Conservation (phyloP, 2,797 vertebrate genomes). For the Anas bernieri region DNA sequence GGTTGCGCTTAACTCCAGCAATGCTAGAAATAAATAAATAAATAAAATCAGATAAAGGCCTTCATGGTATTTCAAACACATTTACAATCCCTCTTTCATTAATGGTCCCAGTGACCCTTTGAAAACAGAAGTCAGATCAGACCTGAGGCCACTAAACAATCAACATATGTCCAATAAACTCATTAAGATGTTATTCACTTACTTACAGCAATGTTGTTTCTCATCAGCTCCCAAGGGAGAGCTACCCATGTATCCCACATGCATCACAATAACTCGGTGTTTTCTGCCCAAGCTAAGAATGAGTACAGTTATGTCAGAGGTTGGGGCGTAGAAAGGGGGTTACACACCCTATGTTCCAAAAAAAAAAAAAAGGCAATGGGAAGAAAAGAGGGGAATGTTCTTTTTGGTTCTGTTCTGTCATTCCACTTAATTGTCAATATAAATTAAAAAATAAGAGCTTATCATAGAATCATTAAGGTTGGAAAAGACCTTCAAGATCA, state of each 20-base stretch:
- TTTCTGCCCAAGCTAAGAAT: neutral
- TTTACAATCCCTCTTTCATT: neutral
- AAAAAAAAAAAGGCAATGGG: neutral
- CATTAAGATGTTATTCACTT: neutral
- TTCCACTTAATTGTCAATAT: neutral
- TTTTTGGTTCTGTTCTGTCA: neutral
- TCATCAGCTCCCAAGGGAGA: neutral
- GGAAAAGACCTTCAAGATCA: too few species aligned
- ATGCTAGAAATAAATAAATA: neutral
- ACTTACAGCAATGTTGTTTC: neutral
- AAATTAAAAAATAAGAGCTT: neutral
- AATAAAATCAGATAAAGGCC: neutral
- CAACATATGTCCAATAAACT: neutral
- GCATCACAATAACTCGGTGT: neutral
- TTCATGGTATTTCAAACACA: neutral
- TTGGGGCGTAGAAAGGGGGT: neutral
- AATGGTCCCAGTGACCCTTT: neutral
- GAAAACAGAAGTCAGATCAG: neutral
- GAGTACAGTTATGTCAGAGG: neutral
- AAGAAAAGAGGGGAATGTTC: neutral
- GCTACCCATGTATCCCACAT: fast-evolving
- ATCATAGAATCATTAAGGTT: too few species aligned
- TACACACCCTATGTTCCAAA: fast-evolving
- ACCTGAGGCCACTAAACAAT: neutral
- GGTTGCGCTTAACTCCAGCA: neutral